phyloP scores from a whole-genome alignment of 2,113 vertebrate genomes.

The Vimba vimba region DNA sequence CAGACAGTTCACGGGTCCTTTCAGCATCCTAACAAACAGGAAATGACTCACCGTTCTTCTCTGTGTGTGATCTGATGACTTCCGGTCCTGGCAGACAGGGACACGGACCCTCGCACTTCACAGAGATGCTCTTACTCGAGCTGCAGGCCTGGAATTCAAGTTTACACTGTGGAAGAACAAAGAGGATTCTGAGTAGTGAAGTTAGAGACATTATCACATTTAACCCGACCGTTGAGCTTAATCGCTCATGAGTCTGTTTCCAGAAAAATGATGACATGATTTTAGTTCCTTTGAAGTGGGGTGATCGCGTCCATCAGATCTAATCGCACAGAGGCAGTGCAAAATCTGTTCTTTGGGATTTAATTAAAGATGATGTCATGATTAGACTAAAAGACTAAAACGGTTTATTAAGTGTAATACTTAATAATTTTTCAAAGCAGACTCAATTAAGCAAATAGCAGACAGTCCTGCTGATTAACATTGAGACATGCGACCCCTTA shows the following conservation, averaged over 20 bases:
- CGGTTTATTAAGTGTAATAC: background rate
- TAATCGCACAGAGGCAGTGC: background rate
- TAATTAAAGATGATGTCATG: conserved; percentile 19
- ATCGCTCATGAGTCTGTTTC: conserved; percentile 8
- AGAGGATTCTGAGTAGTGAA: conserved; percentile 36
- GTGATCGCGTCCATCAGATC: background rate
- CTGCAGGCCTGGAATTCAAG: conserved; percentile 92
- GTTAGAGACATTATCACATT: background rate
- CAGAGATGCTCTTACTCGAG: conserved; percentile 83
- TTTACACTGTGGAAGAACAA: conserved; percentile 84
- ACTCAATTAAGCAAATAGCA: conserved; percentile 2
- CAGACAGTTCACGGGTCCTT: background rate
- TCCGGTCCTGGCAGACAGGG: conserved; percentile 87
- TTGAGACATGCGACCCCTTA: background rate
- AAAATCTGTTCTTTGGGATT: conserved; percentile 14
- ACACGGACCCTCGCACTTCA: conserved; percentile 88
- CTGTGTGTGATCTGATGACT: conserved; percentile 73
- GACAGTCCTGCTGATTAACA: background rate
- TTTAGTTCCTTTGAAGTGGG: background rate
- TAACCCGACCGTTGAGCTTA: background rate
- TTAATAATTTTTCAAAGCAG: background rate
- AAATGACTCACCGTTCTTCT: conserved; percentile 83
- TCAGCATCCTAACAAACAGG: conserved; percentile 5
- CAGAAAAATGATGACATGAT: background rate
- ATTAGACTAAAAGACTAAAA: background rate